phyloP scores from a whole-genome alignment of 2,888 invertebrate genomes.

The Elegia similella region DNA sequence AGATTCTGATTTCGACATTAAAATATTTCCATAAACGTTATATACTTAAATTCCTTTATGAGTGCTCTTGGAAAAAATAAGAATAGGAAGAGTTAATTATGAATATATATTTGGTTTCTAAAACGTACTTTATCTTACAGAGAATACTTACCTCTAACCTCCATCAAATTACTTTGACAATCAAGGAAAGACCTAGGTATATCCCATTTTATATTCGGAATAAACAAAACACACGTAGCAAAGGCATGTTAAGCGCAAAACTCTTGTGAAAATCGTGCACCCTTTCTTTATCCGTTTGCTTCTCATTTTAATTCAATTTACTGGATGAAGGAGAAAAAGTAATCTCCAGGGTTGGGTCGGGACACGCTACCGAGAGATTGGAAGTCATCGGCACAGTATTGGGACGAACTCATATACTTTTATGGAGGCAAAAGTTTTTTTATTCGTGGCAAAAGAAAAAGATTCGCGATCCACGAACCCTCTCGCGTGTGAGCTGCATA shows the following conservation, averaged over 20 bases:
- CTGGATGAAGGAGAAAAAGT: conserved; percentile 78
- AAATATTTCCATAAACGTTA: too few relatives aligned
- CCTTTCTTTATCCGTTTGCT: conserved; percentile 74
- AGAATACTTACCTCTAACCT: background rate
- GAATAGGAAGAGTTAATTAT: too few relatives aligned
- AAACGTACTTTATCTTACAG: too few relatives aligned
- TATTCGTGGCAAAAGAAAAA: conserved; percentile 71
- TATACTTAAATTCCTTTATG: too few relatives aligned
- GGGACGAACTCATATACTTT: conserved; percentile 80
- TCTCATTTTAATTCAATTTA: conserved; percentile 80
- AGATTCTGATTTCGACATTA: too few relatives aligned
- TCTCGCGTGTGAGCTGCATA: conserved; percentile 57
- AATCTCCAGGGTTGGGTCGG: conserved; percentile 76
- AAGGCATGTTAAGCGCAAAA: conserved; percentile 56
- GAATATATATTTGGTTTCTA: too few relatives aligned
- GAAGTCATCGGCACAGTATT: conserved; percentile 77
- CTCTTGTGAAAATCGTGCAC: conserved; percentile 67
- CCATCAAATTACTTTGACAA: background rate
- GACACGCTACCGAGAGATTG: conserved; percentile 74
- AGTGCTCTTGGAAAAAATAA: too few relatives aligned
- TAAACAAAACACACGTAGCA: conserved; percentile 39
- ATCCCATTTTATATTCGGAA: conserved; percentile 23
- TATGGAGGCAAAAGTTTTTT: conserved; percentile 74
- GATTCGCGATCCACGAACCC: conserved; percentile 62
- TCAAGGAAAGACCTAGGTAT: background rate